Evolutionary conservation across 2,113 vertebrate genomes (phyloP).

Genomic region (Anolis carolinensis): DNA sequence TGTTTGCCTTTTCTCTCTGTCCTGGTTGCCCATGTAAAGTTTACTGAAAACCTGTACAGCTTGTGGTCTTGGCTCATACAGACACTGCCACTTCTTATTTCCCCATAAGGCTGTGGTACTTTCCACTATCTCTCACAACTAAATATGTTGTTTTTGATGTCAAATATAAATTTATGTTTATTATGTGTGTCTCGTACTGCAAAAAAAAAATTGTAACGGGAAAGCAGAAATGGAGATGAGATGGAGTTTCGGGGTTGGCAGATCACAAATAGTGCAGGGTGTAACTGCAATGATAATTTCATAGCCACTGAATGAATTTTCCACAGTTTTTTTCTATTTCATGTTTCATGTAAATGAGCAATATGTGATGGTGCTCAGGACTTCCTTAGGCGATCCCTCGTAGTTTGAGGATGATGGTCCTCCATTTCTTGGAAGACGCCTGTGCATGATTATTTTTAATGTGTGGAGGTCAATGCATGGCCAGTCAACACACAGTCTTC

Average conservation of each 20-base stretch:
- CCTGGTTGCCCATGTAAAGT: conserved; percentile 53
- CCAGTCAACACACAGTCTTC: too few relatives aligned
- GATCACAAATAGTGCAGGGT: not conserved
- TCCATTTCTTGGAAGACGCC: too few relatives aligned
- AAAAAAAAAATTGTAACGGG: not conserved
- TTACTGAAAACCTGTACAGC: conserved; percentile 34
- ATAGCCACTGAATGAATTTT: too few relatives aligned
- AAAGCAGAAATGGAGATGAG: too few relatives aligned
- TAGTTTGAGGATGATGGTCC: too few relatives aligned
- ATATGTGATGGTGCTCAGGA: not conserved
- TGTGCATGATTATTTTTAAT: too few relatives aligned
- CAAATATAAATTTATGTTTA: conserved; percentile 14
- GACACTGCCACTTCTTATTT: conserved; percentile 31
- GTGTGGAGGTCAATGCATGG: too few relatives aligned
- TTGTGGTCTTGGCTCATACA: conserved; percentile 27
- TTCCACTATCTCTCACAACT: conserved; percentile 33
- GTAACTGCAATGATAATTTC: not conserved
- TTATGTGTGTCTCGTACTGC: not conserved
- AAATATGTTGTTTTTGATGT: conserved; percentile 43
- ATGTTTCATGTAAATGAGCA: not conserved
- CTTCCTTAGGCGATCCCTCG: too few relatives aligned
- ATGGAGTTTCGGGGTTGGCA: not conserved
- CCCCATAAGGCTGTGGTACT: conserved; percentile 17
- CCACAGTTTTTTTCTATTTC: not conserved
- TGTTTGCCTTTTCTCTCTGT: conserved; percentile 49